Percentiles rank a stretch among this genome's conserved stretches.
Evolutionary conservation across 2,797 vertebrate genomes (phyloP).

Genomic region (Rhinoraja longicauda): DNA sequence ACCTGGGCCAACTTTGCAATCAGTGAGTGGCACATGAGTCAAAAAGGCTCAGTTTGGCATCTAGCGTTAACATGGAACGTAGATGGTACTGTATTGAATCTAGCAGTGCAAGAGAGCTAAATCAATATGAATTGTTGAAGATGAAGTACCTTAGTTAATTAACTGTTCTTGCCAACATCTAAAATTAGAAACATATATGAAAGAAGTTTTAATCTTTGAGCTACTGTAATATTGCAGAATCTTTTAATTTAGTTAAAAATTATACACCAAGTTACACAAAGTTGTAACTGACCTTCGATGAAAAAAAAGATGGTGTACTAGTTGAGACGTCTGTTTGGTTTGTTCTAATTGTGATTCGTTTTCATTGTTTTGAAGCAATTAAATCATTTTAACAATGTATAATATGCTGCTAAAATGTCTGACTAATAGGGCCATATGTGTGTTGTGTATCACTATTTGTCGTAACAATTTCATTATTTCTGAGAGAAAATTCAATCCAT

Average conservation of each 20-base stretch:
- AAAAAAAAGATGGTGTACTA: not conserved
- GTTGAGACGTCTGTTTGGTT: not conserved
- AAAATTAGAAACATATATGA: slow-evolving; percentile 23
- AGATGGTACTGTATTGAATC: not conserved
- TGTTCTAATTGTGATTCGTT: not conserved
- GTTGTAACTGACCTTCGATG: not conserved
- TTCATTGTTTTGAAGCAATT: not conserved
- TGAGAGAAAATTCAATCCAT: not conserved
- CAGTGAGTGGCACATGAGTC: too few relatives aligned
- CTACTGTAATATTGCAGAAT: not conserved
- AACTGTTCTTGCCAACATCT: not conserved
- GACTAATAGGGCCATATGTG: not conserved
- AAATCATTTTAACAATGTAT: not conserved
- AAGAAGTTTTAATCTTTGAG: not conserved
- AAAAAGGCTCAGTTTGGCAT: too few relatives aligned
- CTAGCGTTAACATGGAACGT: not conserved
- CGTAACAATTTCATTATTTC: not conserved
- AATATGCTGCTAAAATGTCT: not conserved
- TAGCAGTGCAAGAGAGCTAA: not conserved
- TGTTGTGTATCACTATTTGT: not conserved
- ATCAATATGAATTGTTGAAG: not conserved
- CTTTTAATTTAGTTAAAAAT: not conserved
- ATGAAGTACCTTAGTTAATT: not conserved
- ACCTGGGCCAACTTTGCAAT: too few relatives aligned
- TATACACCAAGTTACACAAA: not conserved